A percentile compares a stretch with the other conserved stretches of the same genome.
Conservation (phyloP, 1,140 invertebrate species). For the Laupala kohalensis region DNA sequence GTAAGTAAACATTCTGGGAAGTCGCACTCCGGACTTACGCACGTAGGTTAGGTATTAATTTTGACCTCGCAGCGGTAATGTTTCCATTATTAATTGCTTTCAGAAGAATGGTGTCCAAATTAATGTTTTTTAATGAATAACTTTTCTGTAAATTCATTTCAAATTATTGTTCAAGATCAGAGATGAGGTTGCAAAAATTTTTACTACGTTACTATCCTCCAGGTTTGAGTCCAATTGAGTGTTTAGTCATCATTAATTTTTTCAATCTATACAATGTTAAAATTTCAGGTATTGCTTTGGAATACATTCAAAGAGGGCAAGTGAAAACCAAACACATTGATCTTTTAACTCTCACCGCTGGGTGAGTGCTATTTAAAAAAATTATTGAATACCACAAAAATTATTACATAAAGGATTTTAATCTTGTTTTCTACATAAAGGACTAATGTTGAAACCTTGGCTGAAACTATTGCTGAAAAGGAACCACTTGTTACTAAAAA, state of each 20-base stretch:
- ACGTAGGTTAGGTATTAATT: no score
- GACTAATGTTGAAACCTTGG: slow-evolving; percentile 39
- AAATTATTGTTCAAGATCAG: no score
- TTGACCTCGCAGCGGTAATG: no score
- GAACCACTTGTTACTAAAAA: slow-evolving; percentile 39
- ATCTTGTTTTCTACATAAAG: slow-evolving; percentile 25
- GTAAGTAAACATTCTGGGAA: not conserved
- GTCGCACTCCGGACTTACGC: not conserved
- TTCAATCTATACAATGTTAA: not conserved
- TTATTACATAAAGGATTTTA: not conserved
- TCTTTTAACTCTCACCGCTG: slow-evolving; percentile 39
- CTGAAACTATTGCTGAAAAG: slow-evolving; percentile 30
- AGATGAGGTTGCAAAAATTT: not conserved
- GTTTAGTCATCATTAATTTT: not conserved
- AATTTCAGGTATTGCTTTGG: slow-evolving; percentile 4
- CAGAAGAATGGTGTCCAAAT: no score
- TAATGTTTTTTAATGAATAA: no score
- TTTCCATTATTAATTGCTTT: no score
- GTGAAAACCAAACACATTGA: slow-evolving; percentile 40
- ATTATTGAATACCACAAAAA: not conserved
- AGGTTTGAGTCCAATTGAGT: not conserved
- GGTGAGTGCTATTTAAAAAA: slow-evolving; percentile 29
- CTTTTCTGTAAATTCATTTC: not conserved
- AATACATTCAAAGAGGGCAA: not conserved
- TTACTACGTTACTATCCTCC: slow-evolving; percentile 3